Evolutionary conservation across 2,888 invertebrate genomes (phyloP).

Genomic region (Cybosia mesomella): DNA sequence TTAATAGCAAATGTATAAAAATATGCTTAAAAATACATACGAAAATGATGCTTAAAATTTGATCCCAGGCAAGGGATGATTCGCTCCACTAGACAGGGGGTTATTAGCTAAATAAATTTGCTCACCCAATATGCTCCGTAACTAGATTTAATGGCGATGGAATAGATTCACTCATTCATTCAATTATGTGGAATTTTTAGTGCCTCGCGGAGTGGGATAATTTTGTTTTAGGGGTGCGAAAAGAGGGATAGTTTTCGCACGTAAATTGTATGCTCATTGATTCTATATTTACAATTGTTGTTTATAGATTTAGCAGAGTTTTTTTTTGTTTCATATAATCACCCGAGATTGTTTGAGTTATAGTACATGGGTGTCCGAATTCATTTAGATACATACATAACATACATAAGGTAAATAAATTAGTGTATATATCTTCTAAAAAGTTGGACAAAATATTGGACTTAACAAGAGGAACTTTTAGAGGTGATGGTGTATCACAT

Average conservation of each 20-base stretch:
- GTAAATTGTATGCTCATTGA: constrained; percentile 71
- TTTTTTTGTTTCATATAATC: not conserved
- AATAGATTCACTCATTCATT: constrained; percentile 81
- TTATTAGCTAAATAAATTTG: constrained; percentile 87
- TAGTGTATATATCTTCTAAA: too few species aligned
- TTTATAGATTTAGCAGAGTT: constrained; percentile 14
- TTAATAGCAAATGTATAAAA: not conserved
- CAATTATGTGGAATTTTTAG: constrained; percentile 87
- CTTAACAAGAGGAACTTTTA: too few species aligned
- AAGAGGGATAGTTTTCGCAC: constrained; percentile 81
- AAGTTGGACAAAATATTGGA: too few species aligned
- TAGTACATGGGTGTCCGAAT: too few species aligned
- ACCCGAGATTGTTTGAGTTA: too few species aligned
- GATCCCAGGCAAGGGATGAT: constrained; percentile 68
- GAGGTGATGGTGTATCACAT: too few species aligned
- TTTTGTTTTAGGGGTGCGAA: constrained; percentile 81
- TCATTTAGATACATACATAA: too few species aligned
- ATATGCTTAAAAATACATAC: not conserved
- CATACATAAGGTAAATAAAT: too few species aligned
- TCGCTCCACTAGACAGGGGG: constrained; percentile 67
- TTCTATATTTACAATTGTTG: constrained; percentile 59
- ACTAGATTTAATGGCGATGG: constrained; percentile 87
- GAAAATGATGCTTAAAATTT: constrained; percentile 33
- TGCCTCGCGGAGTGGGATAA: constrained; percentile 81
- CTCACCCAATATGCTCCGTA: constrained; percentile 86